Base-by-base conservation (phyloP, 2,888 invertebrate genomes). In the Apamea sordens region DNA sequence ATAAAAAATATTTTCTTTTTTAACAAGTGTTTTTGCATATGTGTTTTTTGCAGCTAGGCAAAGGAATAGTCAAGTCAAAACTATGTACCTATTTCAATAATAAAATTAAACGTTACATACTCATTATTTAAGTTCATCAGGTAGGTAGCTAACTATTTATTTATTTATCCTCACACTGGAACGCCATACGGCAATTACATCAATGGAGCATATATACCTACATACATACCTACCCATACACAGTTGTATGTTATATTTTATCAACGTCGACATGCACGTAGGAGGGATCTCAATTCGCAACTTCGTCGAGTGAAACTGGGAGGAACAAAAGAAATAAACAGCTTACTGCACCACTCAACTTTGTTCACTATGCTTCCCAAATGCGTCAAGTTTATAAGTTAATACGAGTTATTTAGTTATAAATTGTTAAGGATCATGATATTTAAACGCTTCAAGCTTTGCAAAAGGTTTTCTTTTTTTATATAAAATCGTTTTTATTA, bases 241-340 rank as follows among this genome's bases (percentile, higher is more conserved):
- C 21, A 71, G 28, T n/a, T 64, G 36, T 36, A 65, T 69, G 67
- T 72, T 79, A 74, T 79, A 82, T 82, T 86, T 84, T 82, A 76
- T 74, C 53, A 76, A 75, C 32, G 79, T 78, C 79, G 77, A 75
- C 80, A 73, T 78, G 76, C 83, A 88, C 82, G 84, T 79, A 79
- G 28, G 56, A 82, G 72, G 79, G 87, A 82, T 87, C 76, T 82
- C 79, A 86, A 86, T 89, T 86, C 75, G 79, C 80, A 79, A 85
- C 84, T 86, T 86, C 85, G 76, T 78, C 68, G 87, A 86, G 83
- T 87, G 89, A 87, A 88, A 90, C 88, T 82, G 86, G 85, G 83
- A 89, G 84, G 80, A 85, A 87, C 89, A 91, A 92, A 91, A 90
- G 87, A 89, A 92, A 92, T 91, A 91, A 92, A 91, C 89, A 90